Percentiles rank a stretch among this genome's conserved stretches.
Conservation (phyloP, 2,888 invertebrate genomes). For the Phasia obesa region DNA sequence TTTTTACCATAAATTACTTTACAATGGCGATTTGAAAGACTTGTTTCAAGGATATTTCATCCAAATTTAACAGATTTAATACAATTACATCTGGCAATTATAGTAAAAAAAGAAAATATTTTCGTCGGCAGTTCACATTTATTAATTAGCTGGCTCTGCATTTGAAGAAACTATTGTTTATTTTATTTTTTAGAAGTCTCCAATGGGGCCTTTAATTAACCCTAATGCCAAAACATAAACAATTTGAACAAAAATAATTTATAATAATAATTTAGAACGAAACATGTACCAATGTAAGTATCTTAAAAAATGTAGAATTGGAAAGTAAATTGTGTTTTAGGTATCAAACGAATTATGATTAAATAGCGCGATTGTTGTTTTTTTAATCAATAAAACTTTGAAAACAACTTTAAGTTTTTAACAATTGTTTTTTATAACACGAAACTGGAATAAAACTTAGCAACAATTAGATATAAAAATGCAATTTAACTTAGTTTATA, state of each 20-base stretch:
- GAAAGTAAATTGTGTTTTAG: conserved; percentile 52
- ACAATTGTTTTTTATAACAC: conserved; percentile 63
- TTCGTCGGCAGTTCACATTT: conserved; percentile 24
- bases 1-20: no score
- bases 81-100: no score
- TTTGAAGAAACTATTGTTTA: conserved; percentile 10
- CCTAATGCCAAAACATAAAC: conserved; percentile 49
- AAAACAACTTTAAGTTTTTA: conserved; percentile 57
- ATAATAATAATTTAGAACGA: conserved; percentile 53
- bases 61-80: no score
- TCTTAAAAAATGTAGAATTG: conserved; percentile 26
- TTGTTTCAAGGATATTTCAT: no score
- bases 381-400: conserved; percentile 27
- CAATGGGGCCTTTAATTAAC: conserved; percentile 64
- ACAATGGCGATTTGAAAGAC: no score
- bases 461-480: conserved; percentile 43
- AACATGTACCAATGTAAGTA: not conserved
- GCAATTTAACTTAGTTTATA: conserved; percentile 29
- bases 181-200: conserved; percentile 14
- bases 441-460: conserved; percentile 40
- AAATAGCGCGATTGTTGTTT: conserved; percentile 50
- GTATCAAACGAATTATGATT: conserved; percentile 58
- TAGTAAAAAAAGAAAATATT: not conserved
- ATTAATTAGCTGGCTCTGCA: conserved; percentile 41
- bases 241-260: conserved; percentile 2